Evolutionary conservation across 2,888 invertebrate species (phyloP).

Genomic region (Troilus luridus): DNA sequence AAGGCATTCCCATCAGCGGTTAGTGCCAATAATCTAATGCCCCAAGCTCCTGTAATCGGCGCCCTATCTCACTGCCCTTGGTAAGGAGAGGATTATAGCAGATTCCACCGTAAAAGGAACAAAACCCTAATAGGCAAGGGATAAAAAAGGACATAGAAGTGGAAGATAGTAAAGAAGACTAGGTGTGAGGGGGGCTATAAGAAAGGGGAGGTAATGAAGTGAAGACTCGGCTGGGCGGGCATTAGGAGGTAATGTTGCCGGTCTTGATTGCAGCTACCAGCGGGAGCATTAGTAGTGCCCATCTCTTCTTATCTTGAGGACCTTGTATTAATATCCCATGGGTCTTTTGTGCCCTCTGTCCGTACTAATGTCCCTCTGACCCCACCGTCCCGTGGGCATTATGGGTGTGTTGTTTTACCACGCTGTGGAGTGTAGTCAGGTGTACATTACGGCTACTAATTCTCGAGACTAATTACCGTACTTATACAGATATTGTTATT

Average conservation of each 20-base stretch:
- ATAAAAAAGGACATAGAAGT: conserved; percentile 31
- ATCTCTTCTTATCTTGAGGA: not conserved
- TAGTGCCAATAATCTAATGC: not conserved
- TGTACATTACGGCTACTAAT: not conserved
- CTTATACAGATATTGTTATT: not conserved
- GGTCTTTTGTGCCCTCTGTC: not conserved
- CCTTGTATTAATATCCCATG: not conserved
- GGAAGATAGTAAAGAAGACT: conserved; percentile 42
- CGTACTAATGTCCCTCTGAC: not conserved
- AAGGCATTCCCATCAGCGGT: not conserved
- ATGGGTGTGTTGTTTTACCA: not conserved
- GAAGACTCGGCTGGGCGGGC: not conserved
- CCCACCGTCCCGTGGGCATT: not conserved
- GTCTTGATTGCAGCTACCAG: conserved; percentile 11
- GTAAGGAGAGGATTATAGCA: conserved; percentile 14
- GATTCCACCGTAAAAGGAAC: conserved; percentile 32
- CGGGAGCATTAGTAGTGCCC: not conserved
- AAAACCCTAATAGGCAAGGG: conserved; percentile 19
- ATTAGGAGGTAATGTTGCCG: conserved; percentile 32
- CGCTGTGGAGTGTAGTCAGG: not conserved
- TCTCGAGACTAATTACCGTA: not conserved
- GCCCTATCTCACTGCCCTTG: not conserved
- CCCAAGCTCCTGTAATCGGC: not conserved
- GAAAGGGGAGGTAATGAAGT: conserved; percentile 46
- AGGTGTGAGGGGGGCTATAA: conserved; percentile 45